Evolutionary conservation across 1,140 invertebrate genomes (phyloP), one percentile per base, ranked within the genome.

Genomic region (Temnothorax curvispinosus): DNA sequence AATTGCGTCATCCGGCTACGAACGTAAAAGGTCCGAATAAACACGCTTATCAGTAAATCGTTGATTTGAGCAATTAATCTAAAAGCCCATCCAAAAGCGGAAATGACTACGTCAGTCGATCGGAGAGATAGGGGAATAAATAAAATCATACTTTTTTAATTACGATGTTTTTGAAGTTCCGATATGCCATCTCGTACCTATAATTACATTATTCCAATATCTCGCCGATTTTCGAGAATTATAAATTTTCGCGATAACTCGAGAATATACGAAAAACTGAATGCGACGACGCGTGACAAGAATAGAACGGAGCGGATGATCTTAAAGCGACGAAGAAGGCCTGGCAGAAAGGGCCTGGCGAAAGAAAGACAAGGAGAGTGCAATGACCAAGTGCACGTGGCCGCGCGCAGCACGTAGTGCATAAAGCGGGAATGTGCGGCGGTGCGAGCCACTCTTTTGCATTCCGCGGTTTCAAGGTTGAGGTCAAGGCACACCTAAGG

Each of bases 401-500:
- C 81, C 38, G 27, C 58, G 77, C 71, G 86, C 27, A 81, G 62
- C 69, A 52, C 86, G 60, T 80, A 75, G 62, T 41, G 67, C 86
- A 82, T 62, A 47, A 78, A 82, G 69, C 58, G 67, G 41, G 50
- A 85, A 89, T 89, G 93, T 91, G 90, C 89, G 92, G 92, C 90
- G 87, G 8, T 87, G 89, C 87, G 56, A 86, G 3, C 58, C 60
- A 71, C 78, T 78, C 86, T 64, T 21, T 88, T 91, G 90, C 92
- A 93, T 94, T 94, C 93, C 92, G 90, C 60, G 85, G 85, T 85
- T 88, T 89, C 94, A 94, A 94, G 94, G 93, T 92, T 93, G 91
- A 93, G 93, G 94, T 93, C 94, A 94, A 94, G 92, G 90, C 76
- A 92, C 93, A 93, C 88, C 88, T 92, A 93, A 94, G 92, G 92